Conservation (phyloP, 2,797 vertebrate genomes). For the Babyrousa celebensis region DNA sequence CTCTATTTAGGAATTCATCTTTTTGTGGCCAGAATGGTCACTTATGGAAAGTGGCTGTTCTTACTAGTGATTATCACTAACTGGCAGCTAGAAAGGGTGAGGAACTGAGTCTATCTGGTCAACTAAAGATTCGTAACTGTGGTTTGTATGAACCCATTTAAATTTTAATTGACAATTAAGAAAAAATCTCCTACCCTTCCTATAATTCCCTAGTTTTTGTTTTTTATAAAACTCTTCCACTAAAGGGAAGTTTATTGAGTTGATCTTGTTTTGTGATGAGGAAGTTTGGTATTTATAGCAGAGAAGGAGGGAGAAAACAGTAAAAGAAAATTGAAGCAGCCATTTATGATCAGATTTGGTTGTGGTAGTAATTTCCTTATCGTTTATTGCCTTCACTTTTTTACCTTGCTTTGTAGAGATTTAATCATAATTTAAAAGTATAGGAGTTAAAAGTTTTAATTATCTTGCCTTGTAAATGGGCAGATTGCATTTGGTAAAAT, state of each 20-base stretch:
- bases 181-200: neutral
- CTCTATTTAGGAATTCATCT: neutral
- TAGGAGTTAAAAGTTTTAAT: conserved; percentile 28
- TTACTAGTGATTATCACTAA: neutral
- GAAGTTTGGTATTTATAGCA: conserved; percentile 40
- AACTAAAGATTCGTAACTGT: conserved; percentile 58
- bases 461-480: conserved; percentile 48
- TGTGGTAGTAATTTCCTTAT: conserved; percentile 28
- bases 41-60: neutral
- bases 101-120: neutral
- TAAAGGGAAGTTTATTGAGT: neutral
- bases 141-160: conserved; percentile 44
- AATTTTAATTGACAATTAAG: conserved; percentile 41
- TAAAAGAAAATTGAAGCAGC: conserved; percentile 32
- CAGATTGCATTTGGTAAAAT: conserved; percentile 27
- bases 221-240: conserved; percentile 14
- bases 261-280: conserved; percentile 47
- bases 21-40: neutral
- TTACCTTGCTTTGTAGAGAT: conserved; percentile 14
- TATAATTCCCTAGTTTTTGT: conserved; percentile 28
- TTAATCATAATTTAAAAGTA: conserved; percentile 54
- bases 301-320: neutral
- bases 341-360: neutral
- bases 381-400: conserved; percentile 1
- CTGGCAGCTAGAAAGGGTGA: neutral